Base-by-base conservation (phyloP, 1,140 invertebrate genomes). In the Drosophila rhopaloa region DNA sequence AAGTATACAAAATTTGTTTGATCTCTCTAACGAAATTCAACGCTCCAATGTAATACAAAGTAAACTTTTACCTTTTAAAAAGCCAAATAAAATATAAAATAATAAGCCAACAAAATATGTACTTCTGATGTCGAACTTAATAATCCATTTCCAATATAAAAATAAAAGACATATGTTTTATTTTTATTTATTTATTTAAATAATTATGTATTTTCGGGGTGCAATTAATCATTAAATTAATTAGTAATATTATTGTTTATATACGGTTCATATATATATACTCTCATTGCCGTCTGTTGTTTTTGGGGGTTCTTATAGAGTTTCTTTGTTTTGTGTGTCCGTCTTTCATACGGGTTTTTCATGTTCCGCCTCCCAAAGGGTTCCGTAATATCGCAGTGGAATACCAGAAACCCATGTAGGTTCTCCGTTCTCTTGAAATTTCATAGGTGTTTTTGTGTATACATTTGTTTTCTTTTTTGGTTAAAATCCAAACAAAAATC, bases 161-260 rank as follows among this genome's bases (percentile, higher is more conserved):
- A 60, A 27, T 10, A 44, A 48, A 13, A 35, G 9, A 5, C n/a
- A 19, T 16, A 58, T 56, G 35, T 35, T 77, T 90, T 82, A 51
- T 80, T 73, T 85, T 91, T 88, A 83, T 88, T 91, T 73, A 76
- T 81, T 81, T 91, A 91, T 91, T 91, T 91, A 91, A 91, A 91
- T 91, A 91, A 89, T 91, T 84, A 91, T 91, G 84, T 88, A 89
- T 88, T 84, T 91, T 88, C 76, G 75, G 77, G 88, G 88, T 91
- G 88, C 88, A 91, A 88, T 91, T 91, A 91, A 88, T 91, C 83
- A 81, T 84, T 91, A 91, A 91, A 88, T 91, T 91, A 91, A 91
- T 91, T 88, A 88, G 83, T 88, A 88, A 89, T 88, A 85, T 90
- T 90, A 90, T 90, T 90, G 83, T 90, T 90, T 90, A 88, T 86